Evolutionary conservation across 2,797 vertebrate species (phyloP), one percentile per base, ranked within the genome.

Genomic region (Micrastur ruficollis): DNA sequence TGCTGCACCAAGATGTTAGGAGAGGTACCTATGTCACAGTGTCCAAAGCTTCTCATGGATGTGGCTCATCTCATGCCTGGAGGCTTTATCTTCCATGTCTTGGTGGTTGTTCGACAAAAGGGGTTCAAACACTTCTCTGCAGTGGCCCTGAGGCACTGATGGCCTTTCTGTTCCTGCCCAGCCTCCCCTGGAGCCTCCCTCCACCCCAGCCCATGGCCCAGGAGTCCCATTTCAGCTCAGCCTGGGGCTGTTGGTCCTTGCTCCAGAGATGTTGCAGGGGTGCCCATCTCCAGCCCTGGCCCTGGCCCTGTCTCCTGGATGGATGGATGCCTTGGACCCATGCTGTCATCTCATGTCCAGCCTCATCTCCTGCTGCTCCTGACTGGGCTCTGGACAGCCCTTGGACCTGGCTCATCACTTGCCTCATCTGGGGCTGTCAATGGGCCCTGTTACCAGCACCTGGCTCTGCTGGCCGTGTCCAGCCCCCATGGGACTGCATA

Each of bases 401-500:
- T 25, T 40, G 29, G 21, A 32, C 38, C 19, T 38, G 17, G 14
- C 15, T 73, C 19, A 20, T 42, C 50, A 32, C 25, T 40, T 66
- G 27, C 36, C 7, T 46, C 5, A 0, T 26, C 29, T 13, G 6
- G 22, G 22, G 6, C 32, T 40, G 17, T 15, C n/a, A 32, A 1
- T 36, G 25, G 34, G 27, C 8, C 34, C 40, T 3, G 1, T 55
- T 59, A 85, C 8, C 12, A 88, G 53, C 26, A 17, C 4, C 42
- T 20, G 58, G 14, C 22, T 66, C 58, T 23, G 15, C 32, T 34
- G 12, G 8, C 26, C 8, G 6, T 6, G 25, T 66, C 46, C 40
- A 65, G 12, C 16, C 42, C 8, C 16, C 10, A 9, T 17, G 15
- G 16, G 27, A 61, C 58, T 70, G 32, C 2, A 1, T 9, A 58